Evolutionary conservation across 1,140 invertebrate genomes (phyloP).

Genomic region (Brachionus rotundiformis): DNA sequence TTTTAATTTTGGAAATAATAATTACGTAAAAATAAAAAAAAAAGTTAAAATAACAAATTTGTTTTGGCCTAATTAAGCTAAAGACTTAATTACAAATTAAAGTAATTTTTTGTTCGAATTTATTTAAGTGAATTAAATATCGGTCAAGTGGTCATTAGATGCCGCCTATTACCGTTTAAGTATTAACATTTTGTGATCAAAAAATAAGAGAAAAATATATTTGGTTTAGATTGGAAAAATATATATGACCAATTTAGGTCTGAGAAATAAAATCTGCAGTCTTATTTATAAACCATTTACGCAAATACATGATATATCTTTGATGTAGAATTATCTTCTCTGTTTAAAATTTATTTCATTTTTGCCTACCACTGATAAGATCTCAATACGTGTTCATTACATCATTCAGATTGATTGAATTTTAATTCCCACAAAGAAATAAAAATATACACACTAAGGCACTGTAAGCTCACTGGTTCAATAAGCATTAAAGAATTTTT

Average conservation of each 20-base stretch:
- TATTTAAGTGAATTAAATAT: not conserved
- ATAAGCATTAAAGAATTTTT: not conserved
- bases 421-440: not conserved
- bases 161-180: not conserved
- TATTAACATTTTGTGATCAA: not conserved
- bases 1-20: no score
- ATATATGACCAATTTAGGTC: not conserved
- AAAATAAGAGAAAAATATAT: no score
- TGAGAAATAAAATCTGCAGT: not conserved
- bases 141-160: not conserved
- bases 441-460: not conserved
- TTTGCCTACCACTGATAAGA: not conserved
- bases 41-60: not conserved
- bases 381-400: not conserved
- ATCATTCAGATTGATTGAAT: not conserved
- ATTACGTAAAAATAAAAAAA: no score
- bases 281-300: not conserved
- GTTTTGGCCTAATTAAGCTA: not conserved
- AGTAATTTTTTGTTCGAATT: not conserved
- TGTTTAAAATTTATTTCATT: not conserved
- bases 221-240: no score
- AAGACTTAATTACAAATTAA: not conserved
- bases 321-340: not conserved
- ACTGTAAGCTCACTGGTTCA: not conserved
- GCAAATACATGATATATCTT: not conserved